Percentiles rank a stretch among this genome's conserved stretches.
These are phyloP conservation scores for Automeris io DNA, from an alignment of 2,888 invertebrate species.

Conservation along the genomic window DNA sequence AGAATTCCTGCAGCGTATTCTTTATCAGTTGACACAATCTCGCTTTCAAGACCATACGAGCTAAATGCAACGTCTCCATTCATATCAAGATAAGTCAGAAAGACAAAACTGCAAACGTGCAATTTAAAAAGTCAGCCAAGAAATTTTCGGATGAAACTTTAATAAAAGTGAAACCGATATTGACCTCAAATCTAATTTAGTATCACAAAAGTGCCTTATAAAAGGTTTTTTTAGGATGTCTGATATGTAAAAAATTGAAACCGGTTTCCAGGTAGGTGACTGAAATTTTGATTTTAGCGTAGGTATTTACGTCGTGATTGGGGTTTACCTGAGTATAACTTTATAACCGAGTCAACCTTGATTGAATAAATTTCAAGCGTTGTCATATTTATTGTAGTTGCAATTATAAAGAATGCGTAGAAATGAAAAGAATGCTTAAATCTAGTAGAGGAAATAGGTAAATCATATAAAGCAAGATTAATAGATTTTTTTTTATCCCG, in stretches of 20 bases:
- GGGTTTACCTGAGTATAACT: background rate
- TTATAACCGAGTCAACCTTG: too few relatives aligned
- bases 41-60: conserved; percentile 4
- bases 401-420: too few relatives aligned
- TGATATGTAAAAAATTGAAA: background rate
- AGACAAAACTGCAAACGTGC: background rate
- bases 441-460: too few relatives aligned
- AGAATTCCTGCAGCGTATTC: conserved; percentile 3
- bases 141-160: conserved; percentile 3
- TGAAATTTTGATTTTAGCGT: background rate
- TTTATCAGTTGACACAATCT: conserved; percentile 7
- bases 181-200: background rate
- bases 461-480: too few relatives aligned
- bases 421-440: too few relatives aligned
- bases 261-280: conserved; percentile 1
- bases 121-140: conserved; percentile 6
- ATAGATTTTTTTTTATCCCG: too few relatives aligned
- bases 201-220: conserved; percentile 1
- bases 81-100: conserved; percentile 4
- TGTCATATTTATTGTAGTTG: too few relatives aligned
- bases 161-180: conserved; percentile 4
- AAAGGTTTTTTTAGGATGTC: background rate
- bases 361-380: too few relatives aligned
- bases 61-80: conserved; percentile 7
- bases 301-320: background rate